phyloP scores from a whole-genome alignment of 2,113 vertebrate species.

The Podarcis raffonei region DNA sequence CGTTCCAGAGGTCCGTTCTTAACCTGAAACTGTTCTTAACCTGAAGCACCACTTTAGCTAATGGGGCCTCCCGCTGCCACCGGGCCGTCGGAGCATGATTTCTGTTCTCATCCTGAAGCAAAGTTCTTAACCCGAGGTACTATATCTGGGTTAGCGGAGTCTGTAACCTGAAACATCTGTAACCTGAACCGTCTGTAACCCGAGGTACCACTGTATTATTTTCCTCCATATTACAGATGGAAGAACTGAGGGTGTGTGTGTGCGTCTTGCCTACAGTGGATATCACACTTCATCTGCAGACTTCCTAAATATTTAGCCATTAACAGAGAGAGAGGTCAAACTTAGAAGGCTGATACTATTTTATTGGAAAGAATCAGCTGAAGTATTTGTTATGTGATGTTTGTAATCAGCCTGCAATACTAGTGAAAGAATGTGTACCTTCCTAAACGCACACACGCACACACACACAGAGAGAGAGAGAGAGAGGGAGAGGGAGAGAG shows the following conservation, averaged over 20 bases:
- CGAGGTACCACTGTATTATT: background rate
- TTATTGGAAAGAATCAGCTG: background rate
- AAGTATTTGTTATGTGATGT: constrained; percentile 10
- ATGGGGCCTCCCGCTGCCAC: too few relatives aligned
- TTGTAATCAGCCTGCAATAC: background rate
- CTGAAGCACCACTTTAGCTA: too few relatives aligned
- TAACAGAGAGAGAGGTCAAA: background rate
- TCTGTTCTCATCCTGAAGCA: too few relatives aligned
- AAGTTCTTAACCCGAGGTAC: too few relatives aligned
- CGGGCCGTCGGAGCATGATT: too few relatives aligned
- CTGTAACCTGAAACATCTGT: too few relatives aligned
- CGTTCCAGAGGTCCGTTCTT: too few relatives aligned
- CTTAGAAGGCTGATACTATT: background rate
- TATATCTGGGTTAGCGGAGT: too few relatives aligned
- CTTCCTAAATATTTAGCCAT: background rate
- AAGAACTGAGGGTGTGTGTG: background rate
- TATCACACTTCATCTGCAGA: background rate
- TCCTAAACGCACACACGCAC: background rate
- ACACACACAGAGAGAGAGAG: too few relatives aligned
- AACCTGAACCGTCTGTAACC: too few relatives aligned
- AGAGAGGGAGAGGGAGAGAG: too few relatives aligned
- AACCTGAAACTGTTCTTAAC: too few relatives aligned
- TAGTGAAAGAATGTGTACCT: background rate
- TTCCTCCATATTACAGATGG: background rate
- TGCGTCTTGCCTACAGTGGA: background rate